A percentile compares a stretch with the other conserved stretches of the same genome.
These are phyloP conservation scores for Musca domestica DNA, from an alignment of 1,140 invertebrate genomes.

Conservation along the genomic window DNA sequence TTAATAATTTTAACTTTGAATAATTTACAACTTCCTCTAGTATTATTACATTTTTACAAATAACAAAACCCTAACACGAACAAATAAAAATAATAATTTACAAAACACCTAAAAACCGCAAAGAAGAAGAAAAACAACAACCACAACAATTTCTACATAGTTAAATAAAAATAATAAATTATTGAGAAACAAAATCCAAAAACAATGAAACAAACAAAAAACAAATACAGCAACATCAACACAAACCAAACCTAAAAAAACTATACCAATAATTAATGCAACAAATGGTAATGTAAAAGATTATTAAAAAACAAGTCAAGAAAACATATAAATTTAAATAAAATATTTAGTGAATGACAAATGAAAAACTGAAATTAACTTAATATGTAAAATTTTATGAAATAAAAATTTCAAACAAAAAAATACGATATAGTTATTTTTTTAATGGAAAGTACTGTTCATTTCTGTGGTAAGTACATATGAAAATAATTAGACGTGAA, in stretches of 20 bases:
- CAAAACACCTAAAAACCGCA: not conserved
- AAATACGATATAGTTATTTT: not conserved
- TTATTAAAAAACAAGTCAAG: not conserved
- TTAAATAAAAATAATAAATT: constrained; percentile 5
- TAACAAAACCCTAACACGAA: too few relatives aligned
- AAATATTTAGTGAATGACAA: not conserved
- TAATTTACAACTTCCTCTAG: too few relatives aligned
- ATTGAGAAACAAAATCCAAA: not conserved
- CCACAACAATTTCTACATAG: constrained; percentile 18
- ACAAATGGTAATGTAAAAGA: not conserved
- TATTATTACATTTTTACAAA: too few relatives aligned
- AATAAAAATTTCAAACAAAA: not conserved
- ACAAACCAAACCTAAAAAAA: not conserved
- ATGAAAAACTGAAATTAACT: not conserved
- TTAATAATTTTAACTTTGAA: too few relatives aligned
- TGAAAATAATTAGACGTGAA: too few relatives aligned
- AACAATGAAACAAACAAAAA: not conserved
- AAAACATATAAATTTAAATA: not conserved
- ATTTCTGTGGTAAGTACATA: too few relatives aligned
- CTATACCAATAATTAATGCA: not conserved
- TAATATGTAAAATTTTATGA: not conserved
- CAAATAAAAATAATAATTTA: too few relatives aligned
- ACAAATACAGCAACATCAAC: too few relatives aligned
- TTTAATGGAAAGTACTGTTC: not conserved
- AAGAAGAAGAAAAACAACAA: not conserved